Base-by-base conservation (phyloP, 1,140 invertebrate species). In the Drosophila paulistorum region DNA sequence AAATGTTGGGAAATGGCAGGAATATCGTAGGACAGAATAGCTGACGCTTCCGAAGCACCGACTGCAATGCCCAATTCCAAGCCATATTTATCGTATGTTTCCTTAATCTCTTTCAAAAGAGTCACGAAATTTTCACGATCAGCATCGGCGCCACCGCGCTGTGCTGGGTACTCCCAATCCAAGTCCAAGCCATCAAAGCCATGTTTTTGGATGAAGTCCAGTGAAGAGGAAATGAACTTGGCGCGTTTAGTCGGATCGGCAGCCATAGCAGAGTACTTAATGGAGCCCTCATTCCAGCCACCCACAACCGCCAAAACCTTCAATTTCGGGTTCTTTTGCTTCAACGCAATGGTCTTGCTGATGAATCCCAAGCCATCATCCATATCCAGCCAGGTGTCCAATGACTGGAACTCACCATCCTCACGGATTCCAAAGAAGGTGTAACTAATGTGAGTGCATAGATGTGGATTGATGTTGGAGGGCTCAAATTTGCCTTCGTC, bases 261-360 rank as follows among this genome's bases (percentile, higher is more conserved):
- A 0, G 92, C 94, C 84, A 94, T 93, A 4, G 90, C 17, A 0
- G 95, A 96, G 83, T 94, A 96, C 68, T 94, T 95, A 2, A 45
- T 42, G 0, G 94, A 95, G 11, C 94, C 94, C 83, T 95, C 94
- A 70, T 94, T 95, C 95, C 95, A 96, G 1, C 96, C 96, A 11
- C 96, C 96, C 63, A 97, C 94, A 0, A 95, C 95, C 0, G 96
- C 79, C n/a, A 96, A 55, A 0, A 94, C 92, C 83, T 96, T 97
- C 0, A 95, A 65, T 0, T 92, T 91, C 0, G 95, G 94, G 85
- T 95, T 96, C 7, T 76, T 66, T 11, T 93, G 65, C 77, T 95
- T 95, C 20, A 90, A 60, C 0, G 76, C 91, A 61, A 91, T 83
- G 3, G 79, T 80, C 35, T 89, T 82, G 13, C 64, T 81, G 11